Base-by-base conservation (phyloP, 2,888 invertebrate genomes). In the Andrena flavipes region DNA sequence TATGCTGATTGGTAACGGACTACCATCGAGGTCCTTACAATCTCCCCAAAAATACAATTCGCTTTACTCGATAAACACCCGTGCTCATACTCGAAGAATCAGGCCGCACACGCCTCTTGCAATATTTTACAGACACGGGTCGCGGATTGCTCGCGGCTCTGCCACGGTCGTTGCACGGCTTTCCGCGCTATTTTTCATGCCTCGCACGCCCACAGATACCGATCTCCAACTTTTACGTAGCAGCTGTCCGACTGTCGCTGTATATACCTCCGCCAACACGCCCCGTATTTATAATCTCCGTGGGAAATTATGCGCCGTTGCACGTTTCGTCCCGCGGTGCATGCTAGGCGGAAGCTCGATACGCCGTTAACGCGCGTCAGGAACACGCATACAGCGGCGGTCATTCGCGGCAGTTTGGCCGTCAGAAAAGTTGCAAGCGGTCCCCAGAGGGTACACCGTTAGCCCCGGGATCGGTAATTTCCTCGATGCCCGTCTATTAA, bases 301-400 rank as follows among this genome's bases (percentile, higher is more conserved):
- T 76, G 68, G 76, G 78, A 78, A 76, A 76, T 78, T 78, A 76
- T 20, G 76, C 76, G 77, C 48, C 60, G 77, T 35, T 48, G 56
- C 56, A 23, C 56, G 56, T 26, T 10, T 23, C 10, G 56, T 26
- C 2, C 23, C 33, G 68, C 42, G 42, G 4, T 48, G 29, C 48
- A 26, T 23, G 20, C 23, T 54, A 76, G 78, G 76, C 78, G 78
- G 63, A 76, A 63, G 68, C 62, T 68, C 68, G 48, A 30, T 60
- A 54, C 30, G 56, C 68, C 78, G 78, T 78, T 78, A 68, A 76
- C 54, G 62, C 68, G 68, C 67, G 30, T 54, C 67, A 54, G 78
- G 26, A 78, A 76, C 48, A 62, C 49, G 60, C 48, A 42, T 10
- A 59, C 23, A 6, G 1, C 26, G 26, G 48, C 30, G n/a, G 48